Percentiles rank a stretch among this genome's conserved stretches.
Evolutionary conservation across 2,113 vertebrate genomes (phyloP).

Genomic region (Herpetotheres cachinnans): DNA sequence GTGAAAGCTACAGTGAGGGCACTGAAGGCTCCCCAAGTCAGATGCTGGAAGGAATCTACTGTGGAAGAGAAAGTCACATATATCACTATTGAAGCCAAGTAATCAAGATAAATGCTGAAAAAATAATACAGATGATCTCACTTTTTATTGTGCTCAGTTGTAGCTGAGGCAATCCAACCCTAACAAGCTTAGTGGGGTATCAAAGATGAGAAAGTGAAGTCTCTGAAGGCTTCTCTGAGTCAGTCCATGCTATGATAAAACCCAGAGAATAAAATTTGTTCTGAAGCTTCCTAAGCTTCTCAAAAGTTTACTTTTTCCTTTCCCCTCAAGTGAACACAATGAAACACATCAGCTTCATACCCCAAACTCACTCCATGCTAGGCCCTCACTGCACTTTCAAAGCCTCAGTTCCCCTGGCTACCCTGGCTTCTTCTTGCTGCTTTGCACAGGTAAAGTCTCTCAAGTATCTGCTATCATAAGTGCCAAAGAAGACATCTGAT

Average conservation of each 20-base stretch:
- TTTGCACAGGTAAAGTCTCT: neutral
- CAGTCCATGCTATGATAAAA: neutral
- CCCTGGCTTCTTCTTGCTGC: neutral
- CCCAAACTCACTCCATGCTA: neutral
- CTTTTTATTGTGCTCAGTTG: neutral
- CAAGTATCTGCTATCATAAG: neutral
- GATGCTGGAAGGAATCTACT: conserved; percentile 2
- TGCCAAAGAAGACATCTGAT: neutral
- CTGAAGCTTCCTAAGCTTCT: neutral
- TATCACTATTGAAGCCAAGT: conserved; percentile 34
- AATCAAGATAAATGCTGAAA: conserved; percentile 31
- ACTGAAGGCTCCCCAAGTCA: neutral
- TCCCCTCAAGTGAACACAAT: neutral
- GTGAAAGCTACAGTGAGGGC: neutral
- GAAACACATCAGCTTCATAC: neutral
- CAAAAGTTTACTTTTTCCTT: neutral
- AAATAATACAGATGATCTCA: neutral
- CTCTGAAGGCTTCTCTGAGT: neutral
- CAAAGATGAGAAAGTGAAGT: neutral
- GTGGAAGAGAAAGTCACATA: conserved; percentile 1
- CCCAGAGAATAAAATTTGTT: neutral
- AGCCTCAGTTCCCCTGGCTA: neutral
- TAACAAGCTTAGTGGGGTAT: neutral
- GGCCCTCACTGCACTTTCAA: neutral
- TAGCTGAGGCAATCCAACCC: neutral